phyloP scores from a whole-genome alignment of 2,113 vertebrate species.

The Callocephalon fimbriatum region DNA sequence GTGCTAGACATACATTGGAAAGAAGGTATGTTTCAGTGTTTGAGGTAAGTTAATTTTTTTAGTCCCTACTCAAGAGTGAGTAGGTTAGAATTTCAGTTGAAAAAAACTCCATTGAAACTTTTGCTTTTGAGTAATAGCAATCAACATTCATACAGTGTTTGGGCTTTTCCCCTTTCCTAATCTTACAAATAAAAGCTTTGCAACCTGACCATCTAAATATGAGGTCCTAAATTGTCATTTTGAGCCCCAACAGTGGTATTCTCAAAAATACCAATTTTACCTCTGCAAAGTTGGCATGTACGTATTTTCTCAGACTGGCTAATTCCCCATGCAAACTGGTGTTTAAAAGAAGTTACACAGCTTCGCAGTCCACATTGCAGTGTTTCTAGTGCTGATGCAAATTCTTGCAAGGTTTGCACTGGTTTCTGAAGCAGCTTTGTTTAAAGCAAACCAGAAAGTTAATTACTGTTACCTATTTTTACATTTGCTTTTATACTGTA shows the following conservation, averaged over 20 bases:
- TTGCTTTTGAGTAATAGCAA: not conserved
- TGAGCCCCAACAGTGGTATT: not conserved
- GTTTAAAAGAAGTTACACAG: not conserved
- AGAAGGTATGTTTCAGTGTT: not conserved
- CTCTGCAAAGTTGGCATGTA: not conserved
- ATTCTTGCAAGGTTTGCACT: not conserved
- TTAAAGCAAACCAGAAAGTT: not conserved
- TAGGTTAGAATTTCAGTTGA: slow-evolving; percentile 7
- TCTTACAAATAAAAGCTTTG: not conserved
- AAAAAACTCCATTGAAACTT: not conserved
- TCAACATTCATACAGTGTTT: not conserved
- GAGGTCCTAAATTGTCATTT: not conserved
- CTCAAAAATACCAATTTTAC: not conserved
- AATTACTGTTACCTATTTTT: not conserved
- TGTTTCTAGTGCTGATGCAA: not conserved
- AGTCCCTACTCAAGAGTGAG: not conserved
- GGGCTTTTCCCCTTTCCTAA: not conserved
- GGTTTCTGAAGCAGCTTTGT: not conserved
- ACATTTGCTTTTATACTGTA: not conserved
- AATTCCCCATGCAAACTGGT: not conserved
- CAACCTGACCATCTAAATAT: not conserved
- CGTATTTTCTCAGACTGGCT: not conserved
- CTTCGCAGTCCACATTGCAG: not conserved
- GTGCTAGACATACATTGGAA: not conserved
- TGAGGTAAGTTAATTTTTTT: not conserved